A percentile compares a stretch with the other conserved stretches of the same genome.
Evolutionary conservation across 2,113 vertebrate species (phyloP).

Genomic region (Argyrosomus japonicus): DNA sequence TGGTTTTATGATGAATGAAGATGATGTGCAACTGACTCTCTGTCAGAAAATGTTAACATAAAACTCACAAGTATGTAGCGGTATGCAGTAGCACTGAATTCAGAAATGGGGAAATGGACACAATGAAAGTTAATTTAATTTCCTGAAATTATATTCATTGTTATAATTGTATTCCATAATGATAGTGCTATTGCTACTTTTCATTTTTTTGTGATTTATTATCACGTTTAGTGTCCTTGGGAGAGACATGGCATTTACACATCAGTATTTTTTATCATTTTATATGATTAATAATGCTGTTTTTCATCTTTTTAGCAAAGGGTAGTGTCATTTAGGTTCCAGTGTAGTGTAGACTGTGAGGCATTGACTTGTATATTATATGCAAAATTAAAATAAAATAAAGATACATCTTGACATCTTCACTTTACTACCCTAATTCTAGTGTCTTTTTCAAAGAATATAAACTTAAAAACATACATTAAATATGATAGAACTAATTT

Average conservation of each 20-base stretch:
- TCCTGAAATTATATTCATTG: too few species aligned
- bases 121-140: neutral
- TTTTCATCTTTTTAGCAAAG: neutral
- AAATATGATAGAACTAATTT: too few species aligned
- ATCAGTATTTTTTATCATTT: neutral
- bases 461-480: neutral
- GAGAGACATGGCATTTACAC: neutral
- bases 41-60: neutral
- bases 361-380: neutral
- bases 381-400: neutral
- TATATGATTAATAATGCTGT: neutral
- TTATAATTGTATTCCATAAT: neutral
- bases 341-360: neutral
- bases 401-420: neutral
- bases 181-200: too few species aligned
- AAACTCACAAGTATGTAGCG: neutral
- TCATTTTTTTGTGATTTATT: too few species aligned
- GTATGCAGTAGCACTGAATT: neutral
- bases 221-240: neutral
- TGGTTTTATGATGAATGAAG: neutral
- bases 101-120: neutral
- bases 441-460: too few species aligned
- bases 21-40: neutral
- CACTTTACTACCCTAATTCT: neutral
- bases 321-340: neutral